phyloP scores from a whole-genome alignment of 1,140 invertebrate genomes.

The Brachionus paranguensis region DNA sequence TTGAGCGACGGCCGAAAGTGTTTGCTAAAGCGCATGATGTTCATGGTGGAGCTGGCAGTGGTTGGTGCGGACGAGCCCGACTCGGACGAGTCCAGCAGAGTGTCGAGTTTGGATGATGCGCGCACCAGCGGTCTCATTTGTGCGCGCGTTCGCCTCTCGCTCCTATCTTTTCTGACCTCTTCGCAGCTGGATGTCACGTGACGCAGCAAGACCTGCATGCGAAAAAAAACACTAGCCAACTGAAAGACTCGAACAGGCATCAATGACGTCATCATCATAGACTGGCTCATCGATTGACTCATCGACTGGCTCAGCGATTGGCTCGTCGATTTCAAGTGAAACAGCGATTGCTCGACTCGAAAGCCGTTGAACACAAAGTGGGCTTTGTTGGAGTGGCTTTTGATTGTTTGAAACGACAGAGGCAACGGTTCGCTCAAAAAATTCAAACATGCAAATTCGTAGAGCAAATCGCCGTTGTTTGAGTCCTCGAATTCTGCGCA shows the following conservation, averaged over 20 bases:
- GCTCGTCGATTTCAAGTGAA: neutral
- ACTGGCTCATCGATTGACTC: neutral
- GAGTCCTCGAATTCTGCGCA: slow-evolving; percentile 69
- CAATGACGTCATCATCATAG: neutral
- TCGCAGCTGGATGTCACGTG: neutral
- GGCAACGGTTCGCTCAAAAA: slow-evolving; percentile 25
- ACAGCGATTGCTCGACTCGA: neutral
- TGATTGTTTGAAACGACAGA: neutral
- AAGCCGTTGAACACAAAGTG: neutral
- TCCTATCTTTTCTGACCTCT: neutral
- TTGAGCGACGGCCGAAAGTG: neutral
- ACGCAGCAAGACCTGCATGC: neutral
- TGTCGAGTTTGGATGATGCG: neutral
- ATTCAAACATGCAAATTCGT: slow-evolving; percentile 19
- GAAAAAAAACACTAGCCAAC: neutral
- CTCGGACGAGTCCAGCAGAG: neutral
- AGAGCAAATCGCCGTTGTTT: neutral
- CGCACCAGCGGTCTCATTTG: neutral
- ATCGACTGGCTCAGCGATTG: neutral
- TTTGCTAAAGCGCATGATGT: neutral
- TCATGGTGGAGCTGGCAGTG: slow-evolving; percentile 10
- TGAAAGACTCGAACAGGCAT: neutral
- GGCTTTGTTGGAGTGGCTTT: neutral
- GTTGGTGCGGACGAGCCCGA: neutral
- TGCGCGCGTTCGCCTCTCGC: neutral